phyloP scores from a whole-genome alignment of 2,888 invertebrate species.

The Ophraella communa region DNA sequence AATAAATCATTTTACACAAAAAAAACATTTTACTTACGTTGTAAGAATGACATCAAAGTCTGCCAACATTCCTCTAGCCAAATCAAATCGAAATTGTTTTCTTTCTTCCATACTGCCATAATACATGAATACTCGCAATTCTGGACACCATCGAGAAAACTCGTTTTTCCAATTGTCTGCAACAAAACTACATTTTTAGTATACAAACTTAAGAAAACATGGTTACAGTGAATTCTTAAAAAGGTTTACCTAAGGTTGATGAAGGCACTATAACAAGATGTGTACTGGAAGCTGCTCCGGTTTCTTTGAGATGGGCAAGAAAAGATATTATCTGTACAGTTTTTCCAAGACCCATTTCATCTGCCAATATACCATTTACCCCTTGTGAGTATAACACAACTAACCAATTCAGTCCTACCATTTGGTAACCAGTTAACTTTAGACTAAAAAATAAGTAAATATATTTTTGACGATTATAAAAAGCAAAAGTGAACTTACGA shows the following conservation, averaged over 20 bases:
- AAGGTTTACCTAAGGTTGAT: constrained; percentile 80
- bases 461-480: no score
- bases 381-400: constrained; percentile 86
- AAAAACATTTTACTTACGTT: constrained; percentile 68
- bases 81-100: constrained; percentile 75
- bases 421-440: constrained; percentile 83
- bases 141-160: constrained; percentile 79
- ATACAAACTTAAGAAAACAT: no score
- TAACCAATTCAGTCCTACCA: constrained; percentile 92
- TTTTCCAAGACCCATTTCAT: constrained; percentile 97
- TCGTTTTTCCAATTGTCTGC: constrained; percentile 86
- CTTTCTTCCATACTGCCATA: constrained; percentile 89
- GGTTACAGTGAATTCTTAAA: no score
- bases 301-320: constrained; percentile 86
- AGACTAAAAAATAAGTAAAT: constrained; percentile 62
- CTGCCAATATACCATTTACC: constrained; percentile 93
- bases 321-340: constrained; percentile 94
- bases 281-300: constrained; percentile 74
- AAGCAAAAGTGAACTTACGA: constrained; percentile 65
- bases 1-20: no score
- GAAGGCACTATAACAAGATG: constrained; percentile 96
- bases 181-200: background rate
- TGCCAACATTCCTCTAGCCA: constrained; percentile 74
- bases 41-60: constrained; percentile 86
- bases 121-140: constrained; percentile 82